Percentiles rank a stretch among this genome's conserved stretches.
phyloP scores from a whole-genome alignment of 2,113 vertebrate species.

The Candoia aspera region DNA sequence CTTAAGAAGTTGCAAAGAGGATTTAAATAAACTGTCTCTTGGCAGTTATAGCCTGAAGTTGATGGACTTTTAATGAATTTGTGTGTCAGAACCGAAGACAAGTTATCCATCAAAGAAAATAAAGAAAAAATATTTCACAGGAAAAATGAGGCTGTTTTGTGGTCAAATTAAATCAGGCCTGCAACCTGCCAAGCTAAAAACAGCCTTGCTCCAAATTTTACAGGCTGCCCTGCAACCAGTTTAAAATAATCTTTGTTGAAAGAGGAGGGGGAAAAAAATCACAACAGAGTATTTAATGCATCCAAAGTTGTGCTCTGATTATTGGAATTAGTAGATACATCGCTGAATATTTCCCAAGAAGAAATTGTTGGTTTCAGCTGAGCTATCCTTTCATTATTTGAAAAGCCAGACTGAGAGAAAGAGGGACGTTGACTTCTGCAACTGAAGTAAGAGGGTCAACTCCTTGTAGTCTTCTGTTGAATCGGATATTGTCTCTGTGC shows the following conservation, averaged over 20 bases:
- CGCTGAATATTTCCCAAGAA: background rate
- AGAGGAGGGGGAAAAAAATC: background rate
- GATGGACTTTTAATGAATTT: constrained; percentile 17
- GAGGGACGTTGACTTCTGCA: background rate
- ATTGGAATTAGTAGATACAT: background rate
- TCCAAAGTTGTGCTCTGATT: background rate
- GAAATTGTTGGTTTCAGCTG: rapidly evolving
- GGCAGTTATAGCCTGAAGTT: background rate
- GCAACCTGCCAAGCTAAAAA: background rate
- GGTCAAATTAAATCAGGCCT: background rate
- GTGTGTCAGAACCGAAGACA: background rate
- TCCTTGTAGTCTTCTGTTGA: background rate
- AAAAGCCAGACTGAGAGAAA: background rate
- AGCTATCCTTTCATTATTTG: background rate
- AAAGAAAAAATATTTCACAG: background rate
- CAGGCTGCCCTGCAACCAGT: background rate
- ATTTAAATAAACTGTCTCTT: background rate
- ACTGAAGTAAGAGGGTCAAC: background rate
- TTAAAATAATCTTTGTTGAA: background rate
- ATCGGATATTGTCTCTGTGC: background rate
- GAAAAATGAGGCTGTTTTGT: background rate
- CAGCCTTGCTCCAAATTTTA: background rate
- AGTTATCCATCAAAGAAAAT: background rate
- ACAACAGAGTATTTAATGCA: background rate
- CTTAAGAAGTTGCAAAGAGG: background rate